Evolutionary conservation across 2,888 invertebrate genomes (phyloP).

Genomic region (Dicyrtomina minuta): DNA sequence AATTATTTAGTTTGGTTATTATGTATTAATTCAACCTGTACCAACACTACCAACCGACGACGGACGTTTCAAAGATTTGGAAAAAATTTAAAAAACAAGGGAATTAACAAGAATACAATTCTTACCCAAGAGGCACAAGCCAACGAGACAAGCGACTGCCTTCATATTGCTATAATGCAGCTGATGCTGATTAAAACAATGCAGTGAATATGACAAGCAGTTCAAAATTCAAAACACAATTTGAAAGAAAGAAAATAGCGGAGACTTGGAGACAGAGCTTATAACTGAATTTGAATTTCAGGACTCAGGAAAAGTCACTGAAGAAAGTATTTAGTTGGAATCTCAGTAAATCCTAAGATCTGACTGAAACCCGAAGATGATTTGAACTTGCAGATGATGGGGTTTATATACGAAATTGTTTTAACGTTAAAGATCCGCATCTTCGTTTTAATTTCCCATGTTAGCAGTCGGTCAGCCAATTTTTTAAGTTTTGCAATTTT

Average conservation of each 20-base stretch:
- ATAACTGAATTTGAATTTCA: background rate
- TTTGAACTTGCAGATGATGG: background rate
- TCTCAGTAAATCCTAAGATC: constrained; percentile 17
- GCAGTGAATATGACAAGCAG: background rate
- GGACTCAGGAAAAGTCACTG: background rate
- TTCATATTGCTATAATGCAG: background rate
- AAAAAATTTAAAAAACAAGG: too few species aligned
- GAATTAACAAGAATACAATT: too few species aligned
- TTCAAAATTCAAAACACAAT: background rate
- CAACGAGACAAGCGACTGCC: constrained; percentile 16
- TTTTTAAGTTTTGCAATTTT: too few species aligned
- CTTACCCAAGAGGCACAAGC: constrained; percentile 15
- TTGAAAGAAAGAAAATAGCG: background rate
- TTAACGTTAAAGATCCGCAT: too few species aligned
- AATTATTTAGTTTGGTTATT: too few species aligned
- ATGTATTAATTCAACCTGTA: too few species aligned
- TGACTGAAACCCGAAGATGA: constrained; percentile 6
- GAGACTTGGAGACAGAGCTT: background rate
- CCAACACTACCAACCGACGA: too few species aligned
- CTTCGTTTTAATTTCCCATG: too few species aligned
- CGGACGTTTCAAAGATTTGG: too few species aligned
- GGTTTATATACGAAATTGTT: constrained; percentile 1
- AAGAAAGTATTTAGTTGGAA: background rate
- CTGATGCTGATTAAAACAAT: too few species aligned
- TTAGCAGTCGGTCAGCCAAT: too few species aligned